Base-by-base conservation (phyloP, 2,888 invertebrate species). In the Drosophila atroscutellata region DNA sequence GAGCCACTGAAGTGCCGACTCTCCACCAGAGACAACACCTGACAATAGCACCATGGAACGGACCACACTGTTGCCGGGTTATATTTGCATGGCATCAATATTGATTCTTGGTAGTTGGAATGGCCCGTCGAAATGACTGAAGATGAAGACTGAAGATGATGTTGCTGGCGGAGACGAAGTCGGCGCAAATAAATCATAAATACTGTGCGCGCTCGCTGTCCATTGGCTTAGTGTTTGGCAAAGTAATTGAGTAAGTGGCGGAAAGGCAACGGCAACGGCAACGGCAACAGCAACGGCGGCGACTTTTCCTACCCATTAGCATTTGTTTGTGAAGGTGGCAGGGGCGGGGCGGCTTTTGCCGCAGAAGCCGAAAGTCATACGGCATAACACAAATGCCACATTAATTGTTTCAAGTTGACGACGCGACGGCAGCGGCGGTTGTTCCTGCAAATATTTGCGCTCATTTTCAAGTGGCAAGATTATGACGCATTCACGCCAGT, bases 301-400 rank as follows among this genome's bases (percentile, higher is more conserved):
- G 75, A 84, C 89, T 90, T 86, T 89, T 90, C 88, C 75, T 90
- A 88, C 90, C 90, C 87, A 88, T 88, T 88, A 88, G 87, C 87
- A 90, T 90, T 89, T 88, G 79, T 88, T 88, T 88, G 90, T 80
- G 77, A 80, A 90, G 87, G 73, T 90, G 83, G 89, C 77, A 81
- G 61, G 67, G 66, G 52, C 55, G 62, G 18, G 24, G 56, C 37
- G 34, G 64, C 26, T 37, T 63, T 69, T 67, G 83, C 69, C 81
- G 84, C 91, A 88, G 87, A 88, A 90, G 87, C 90, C 83, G 89
- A 85, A 89, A 90, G 69, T 90, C 90, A 89, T 81, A 80, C 87
- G 83, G 83, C 90, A 72, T 75, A 88, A 90, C 87, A 90, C 86
- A 88, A 83, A 91, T 91, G 90, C 86, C 90, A 88, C 88, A 88